phyloP scores from a whole-genome alignment of 2,797 vertebrate genomes.

The Natrix natrix region DNA sequence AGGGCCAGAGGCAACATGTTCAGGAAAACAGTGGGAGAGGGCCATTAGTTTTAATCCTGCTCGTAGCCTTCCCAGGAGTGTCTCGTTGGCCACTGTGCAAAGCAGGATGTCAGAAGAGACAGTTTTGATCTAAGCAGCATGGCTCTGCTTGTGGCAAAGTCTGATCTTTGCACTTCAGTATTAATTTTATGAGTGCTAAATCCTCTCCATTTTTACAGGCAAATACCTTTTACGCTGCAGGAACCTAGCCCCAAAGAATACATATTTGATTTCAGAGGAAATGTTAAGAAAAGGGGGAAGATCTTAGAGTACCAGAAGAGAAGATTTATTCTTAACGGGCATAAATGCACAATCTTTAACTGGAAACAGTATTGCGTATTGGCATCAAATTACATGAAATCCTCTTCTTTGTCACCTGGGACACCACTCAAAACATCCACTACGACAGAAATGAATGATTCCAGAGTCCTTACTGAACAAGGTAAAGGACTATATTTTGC shows the following conservation, averaged over 20 bases:
- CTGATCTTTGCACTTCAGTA: not conserved
- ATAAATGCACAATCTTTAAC: not conserved
- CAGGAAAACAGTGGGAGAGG: not conserved
- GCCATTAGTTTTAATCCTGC: not conserved
- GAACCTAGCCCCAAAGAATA: not conserved
- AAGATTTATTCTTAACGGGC: not conserved
- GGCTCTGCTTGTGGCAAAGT: not conserved
- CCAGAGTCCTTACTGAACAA: constrained; percentile 7
- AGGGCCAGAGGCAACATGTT: not conserved
- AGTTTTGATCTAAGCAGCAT: not conserved
- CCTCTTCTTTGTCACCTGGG: not conserved
- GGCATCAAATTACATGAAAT: not conserved
- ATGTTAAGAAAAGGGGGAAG: not conserved
- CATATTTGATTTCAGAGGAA: not conserved
- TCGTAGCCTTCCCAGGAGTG: not conserved
- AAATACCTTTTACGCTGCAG: not conserved
- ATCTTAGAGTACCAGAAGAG: not conserved
- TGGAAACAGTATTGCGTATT: not conserved
- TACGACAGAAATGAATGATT: not conserved
- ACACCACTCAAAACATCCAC: constrained; percentile 2
- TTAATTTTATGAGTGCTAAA: not conserved
- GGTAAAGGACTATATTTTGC: not conserved
- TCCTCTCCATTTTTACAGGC: not conserved
- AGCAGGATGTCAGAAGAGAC: not conserved
- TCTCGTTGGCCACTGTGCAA: not conserved